Percentiles rank a stretch among this genome's conserved stretches.
Conservation (phyloP, 2,888 invertebrate genomes). For the Rhamphomyia laevipes region DNA sequence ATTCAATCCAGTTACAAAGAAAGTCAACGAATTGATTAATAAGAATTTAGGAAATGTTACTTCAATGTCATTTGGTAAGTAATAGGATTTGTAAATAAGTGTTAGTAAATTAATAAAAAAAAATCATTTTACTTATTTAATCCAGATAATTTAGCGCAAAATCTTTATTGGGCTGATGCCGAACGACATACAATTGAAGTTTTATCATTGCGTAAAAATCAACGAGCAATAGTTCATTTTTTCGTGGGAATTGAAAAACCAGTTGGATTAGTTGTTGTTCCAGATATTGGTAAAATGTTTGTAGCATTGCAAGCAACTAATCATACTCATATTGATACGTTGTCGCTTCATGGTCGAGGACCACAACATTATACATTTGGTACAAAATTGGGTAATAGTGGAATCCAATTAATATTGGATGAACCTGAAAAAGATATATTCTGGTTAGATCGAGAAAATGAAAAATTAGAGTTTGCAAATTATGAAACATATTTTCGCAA, state of each 20-base stretch:
- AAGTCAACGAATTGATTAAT: constrained; percentile 27
- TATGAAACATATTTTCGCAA: constrained; percentile 45
- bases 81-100: neutral
- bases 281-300: constrained; percentile 43
- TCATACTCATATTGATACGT: constrained; percentile 50
- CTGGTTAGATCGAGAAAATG: constrained; percentile 54
- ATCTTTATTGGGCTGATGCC: constrained; percentile 60
- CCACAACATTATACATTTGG: constrained; percentile 31
- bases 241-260: constrained; percentile 50
- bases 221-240: constrained; percentile 48
- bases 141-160: constrained; percentile 56
- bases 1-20: constrained; percentile 28
- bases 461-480: constrained; percentile 51
- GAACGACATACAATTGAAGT: constrained; percentile 52
- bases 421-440: constrained; percentile 46
- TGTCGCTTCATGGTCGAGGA: constrained; percentile 54
- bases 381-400: constrained; percentile 31
- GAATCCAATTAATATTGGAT: constrained; percentile 35
- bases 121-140: too few species aligned
- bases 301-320: constrained; percentile 42
- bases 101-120: neutral
- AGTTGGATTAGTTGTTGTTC: constrained; percentile 52
- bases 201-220: constrained; percentile 46
- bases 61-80: constrained; percentile 47
- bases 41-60: constrained; percentile 40